Percentiles rank a stretch among this genome's conserved stretches.
Conservation (phyloP, 2,888 invertebrate genomes). For the Megalurothrips usitatus region DNA sequence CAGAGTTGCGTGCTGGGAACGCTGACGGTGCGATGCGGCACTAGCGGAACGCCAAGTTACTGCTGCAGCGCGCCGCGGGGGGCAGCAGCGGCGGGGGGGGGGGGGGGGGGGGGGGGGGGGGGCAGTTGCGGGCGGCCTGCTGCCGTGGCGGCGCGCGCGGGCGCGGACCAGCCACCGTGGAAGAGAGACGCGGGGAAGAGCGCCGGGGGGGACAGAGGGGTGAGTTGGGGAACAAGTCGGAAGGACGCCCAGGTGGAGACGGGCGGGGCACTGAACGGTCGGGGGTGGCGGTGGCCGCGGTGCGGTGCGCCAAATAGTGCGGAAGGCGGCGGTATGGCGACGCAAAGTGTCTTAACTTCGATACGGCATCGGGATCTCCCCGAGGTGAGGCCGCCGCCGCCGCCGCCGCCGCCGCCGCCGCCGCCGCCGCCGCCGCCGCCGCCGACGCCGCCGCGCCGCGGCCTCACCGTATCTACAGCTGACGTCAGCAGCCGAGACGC, state of each 20-base stretch:
- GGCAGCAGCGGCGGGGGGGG: background rate
- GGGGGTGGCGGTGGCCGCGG: too few relatives aligned
- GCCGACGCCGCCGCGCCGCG: background rate
- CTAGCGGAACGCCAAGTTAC: background rate
- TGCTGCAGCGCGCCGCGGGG: background rate
- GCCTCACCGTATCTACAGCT: background rate
- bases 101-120: background rate
- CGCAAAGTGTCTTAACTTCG: too few relatives aligned
- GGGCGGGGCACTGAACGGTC: too few relatives aligned
- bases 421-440: background rate
- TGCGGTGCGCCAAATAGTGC: too few relatives aligned
- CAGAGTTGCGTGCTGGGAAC: background rate
- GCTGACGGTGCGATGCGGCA: background rate
- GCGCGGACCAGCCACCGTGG: background rate
- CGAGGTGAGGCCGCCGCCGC: background rate
- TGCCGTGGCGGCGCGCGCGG: too few relatives aligned
- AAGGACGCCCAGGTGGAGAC: too few relatives aligned
- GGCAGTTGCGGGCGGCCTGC: background rate
- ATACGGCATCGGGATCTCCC: background rate
- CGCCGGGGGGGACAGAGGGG: background rate
- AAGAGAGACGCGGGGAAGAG: background rate
- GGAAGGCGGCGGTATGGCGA: background rate
- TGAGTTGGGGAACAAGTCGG: background rate
- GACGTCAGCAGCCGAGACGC: background rate
- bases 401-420: background rate